Conservation (phyloP, 2,797 vertebrate genomes). For the Loriculus beryllinus region DNA sequence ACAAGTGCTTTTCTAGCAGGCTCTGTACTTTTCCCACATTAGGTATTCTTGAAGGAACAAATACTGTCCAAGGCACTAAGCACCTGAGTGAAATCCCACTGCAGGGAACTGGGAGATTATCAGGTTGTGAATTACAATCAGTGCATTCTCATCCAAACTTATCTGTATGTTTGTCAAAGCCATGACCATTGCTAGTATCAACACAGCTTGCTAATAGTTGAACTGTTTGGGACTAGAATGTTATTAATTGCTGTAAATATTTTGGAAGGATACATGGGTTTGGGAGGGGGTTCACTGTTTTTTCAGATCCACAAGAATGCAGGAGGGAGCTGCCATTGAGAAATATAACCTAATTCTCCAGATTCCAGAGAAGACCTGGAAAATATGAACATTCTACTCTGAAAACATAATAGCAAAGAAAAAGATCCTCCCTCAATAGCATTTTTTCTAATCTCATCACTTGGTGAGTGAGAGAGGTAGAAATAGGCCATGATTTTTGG, state of each 20-base stretch:
- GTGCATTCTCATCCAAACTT: not conserved
- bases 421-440: not conserved
- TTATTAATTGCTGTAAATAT: not conserved
- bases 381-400: not conserved
- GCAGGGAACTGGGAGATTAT: not conserved
- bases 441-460: not conserved
- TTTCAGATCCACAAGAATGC: not conserved
- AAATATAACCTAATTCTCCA: not conserved
- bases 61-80: not conserved
- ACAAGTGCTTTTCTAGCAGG: not conserved
- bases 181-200: not conserved
- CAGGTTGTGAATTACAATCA: not conserved
- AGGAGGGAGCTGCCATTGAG: not conserved
- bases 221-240: not conserved
- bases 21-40: not conserved
- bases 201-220: not conserved
- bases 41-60: not conserved
- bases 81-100: not conserved
- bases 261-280: not conserved
- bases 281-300: not conserved
- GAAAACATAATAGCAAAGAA: not conserved
- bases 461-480: not conserved
- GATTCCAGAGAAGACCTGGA: not conserved
- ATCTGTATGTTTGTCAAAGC: not conserved
- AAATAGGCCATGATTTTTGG: not conserved